Conservation (phyloP, 2,797 vertebrate species). For the Hirundo rustica region DNA sequence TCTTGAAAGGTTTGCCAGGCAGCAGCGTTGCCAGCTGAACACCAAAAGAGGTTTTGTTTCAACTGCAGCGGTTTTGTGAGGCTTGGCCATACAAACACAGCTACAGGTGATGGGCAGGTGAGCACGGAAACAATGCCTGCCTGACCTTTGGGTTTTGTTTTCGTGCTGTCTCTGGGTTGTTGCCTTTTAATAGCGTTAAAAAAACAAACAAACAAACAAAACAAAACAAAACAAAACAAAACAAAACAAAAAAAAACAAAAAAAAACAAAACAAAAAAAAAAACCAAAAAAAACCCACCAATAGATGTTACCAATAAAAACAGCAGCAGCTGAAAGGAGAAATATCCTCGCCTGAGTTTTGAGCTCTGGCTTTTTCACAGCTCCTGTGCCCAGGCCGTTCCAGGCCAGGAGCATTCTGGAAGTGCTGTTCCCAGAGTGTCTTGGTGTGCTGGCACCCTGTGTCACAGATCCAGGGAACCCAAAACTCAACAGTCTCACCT, state of each 20-base stretch:
- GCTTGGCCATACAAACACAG: not conserved
- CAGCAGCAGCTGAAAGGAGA: not conserved
- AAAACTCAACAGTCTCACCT: not conserved
- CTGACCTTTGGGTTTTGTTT: not conserved
- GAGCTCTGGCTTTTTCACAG: not conserved
- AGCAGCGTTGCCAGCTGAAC: not conserved
- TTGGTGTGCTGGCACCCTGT: not conserved
- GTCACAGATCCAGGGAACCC: not conserved
- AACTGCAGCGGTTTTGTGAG: not conserved
- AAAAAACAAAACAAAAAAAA: too few species aligned
- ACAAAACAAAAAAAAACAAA: not conserved
- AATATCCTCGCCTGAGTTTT: not conserved
- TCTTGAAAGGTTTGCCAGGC: not conserved
- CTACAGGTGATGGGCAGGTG: not conserved
- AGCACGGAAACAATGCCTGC: not conserved
- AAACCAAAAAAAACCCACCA: too few species aligned
- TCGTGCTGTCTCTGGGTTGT: not conserved
- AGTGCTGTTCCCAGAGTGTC: not conserved
- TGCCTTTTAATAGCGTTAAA: not conserved
- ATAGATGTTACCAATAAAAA: not conserved
- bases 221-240: too few species aligned
- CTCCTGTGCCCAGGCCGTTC: not conserved
- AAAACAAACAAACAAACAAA: not conserved
- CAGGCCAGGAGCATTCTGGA: not conserved
- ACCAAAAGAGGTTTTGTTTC: not conserved